phyloP scores from a whole-genome alignment of 2,888 invertebrate genomes.

The Cheilosia impressa region DNA sequence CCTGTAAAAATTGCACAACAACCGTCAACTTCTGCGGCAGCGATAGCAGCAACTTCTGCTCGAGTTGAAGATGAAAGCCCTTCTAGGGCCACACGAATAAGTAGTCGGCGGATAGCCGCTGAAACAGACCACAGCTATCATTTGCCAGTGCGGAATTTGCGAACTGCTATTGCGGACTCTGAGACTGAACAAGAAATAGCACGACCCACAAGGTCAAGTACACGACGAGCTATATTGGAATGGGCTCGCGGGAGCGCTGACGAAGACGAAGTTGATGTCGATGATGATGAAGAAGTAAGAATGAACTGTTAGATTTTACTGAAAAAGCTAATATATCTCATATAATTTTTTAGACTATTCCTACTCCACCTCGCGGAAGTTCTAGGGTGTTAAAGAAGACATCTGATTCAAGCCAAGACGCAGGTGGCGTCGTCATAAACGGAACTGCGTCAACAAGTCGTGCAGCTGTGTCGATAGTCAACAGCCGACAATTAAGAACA shows the following conservation, averaged over 20 bases:
- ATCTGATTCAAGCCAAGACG: slow-evolving; percentile 78
- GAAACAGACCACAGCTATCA: slow-evolving; percentile 83
- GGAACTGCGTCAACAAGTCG: slow-evolving; percentile 58
- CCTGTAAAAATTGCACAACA: slow-evolving; percentile 72
- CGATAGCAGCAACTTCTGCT: slow-evolving; percentile 63
- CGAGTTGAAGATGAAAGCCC: slow-evolving; percentile 77
- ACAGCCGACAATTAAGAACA: slow-evolving; percentile 80
- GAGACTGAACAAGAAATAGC: slow-evolving; percentile 80
- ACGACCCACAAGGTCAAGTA: slow-evolving; percentile 81
- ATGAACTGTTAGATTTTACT: not conserved
- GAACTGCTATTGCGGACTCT: slow-evolving; percentile 79
- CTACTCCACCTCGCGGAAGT: slow-evolving; percentile 72
- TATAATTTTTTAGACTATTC: slow-evolving; percentile 78
- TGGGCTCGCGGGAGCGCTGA: slow-evolving; percentile 82
- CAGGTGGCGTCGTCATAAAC: slow-evolving; percentile 65
- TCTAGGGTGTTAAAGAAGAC: slow-evolving; percentile 46
- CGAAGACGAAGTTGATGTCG: slow-evolving; percentile 79
- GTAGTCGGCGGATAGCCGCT: slow-evolving; percentile 78
- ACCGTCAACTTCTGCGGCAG: slow-evolving; percentile 59
- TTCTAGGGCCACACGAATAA: slow-evolving; percentile 79
- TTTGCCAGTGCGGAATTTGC: slow-evolving; percentile 80
- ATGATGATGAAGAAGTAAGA: slow-evolving; percentile 79
- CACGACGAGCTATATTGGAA: slow-evolving; percentile 80
- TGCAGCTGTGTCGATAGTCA: slow-evolving; percentile 15
- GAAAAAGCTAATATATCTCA: not conserved